Evolutionary conservation across 2,888 invertebrate species (phyloP), one percentile per base, ranked within the genome.

Genomic region (Eustalomyia histrio): DNA sequence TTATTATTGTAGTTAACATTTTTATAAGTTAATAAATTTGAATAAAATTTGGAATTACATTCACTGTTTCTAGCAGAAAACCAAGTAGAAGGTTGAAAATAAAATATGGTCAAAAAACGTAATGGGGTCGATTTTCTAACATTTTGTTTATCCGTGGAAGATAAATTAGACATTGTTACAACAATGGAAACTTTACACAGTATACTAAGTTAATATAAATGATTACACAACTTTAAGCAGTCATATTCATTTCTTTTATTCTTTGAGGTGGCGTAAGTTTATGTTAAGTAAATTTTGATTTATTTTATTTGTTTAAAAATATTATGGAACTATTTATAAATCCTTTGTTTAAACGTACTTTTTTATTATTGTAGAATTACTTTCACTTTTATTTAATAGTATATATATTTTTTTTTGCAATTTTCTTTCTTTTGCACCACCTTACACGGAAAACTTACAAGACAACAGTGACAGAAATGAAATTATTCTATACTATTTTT

Each of bases 21-120:
- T 47, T 61, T 52, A 67, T 74, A 78, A 65, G 78, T 81, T 65
- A 81, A 69, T 50, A 78, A 74, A 65, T 74, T 18, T 29, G 53
- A 43, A 21, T 78, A 60, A 10, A 74, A 69, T 29, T 67, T 57
- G 43, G 7, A 65, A 69, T 8, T 18, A 24, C 43, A 61, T 17
- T 39, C 29, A 39, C 67, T 39, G 18, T 58, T 74, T 67, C 35
- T 63, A 55, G 9, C 35, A 35, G 52, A 71, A 63, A 78, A 61
- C 78, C 74, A 78, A 21, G 47, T 18, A 16, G 74, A 67, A 61
- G 74, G 81, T 63, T 81, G 81, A 63, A 81, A 81, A 71, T 81
- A 81, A 75, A 81, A 78, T 63, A 61, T 78, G 29, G 78, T 74
- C 61, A 78, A 71, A 71, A 81, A 61, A 63, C 78, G 78, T 14